phyloP scores from a whole-genome alignment of 64 coral and sea anemone genomes.

The Cladopsammia gracilis region DNA sequence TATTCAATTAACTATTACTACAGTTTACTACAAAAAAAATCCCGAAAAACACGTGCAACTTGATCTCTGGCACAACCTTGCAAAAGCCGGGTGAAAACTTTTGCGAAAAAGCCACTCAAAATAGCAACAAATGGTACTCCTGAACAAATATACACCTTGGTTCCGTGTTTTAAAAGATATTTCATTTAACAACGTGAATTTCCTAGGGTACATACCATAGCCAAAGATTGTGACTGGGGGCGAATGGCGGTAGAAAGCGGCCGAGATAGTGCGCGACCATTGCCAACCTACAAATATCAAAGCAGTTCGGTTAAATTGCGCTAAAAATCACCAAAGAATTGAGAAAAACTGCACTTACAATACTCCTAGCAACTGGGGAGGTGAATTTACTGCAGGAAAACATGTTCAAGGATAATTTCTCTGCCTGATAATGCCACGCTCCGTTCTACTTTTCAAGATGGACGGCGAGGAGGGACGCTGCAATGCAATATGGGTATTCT shows the following conservation, averaged over 20 bases:
- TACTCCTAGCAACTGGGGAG: constrained; percentile 78
- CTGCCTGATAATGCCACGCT: constrained; percentile 21
- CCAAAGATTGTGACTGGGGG: constrained; percentile 88
- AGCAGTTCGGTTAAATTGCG: constrained; percentile 8
- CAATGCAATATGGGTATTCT: constrained; percentile 70
- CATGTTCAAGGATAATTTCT: constrained; percentile 71
- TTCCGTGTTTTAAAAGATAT: background rate
- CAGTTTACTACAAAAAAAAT: background rate
- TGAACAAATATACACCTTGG: background rate
- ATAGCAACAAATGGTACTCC: background rate
- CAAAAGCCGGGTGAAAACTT: constrained; percentile 2
- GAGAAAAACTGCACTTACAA: constrained; percentile 63
- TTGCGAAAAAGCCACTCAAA: background rate
- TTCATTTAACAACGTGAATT: background rate
- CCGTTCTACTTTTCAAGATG: constrained; percentile 86
- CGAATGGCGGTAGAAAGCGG: constrained; percentile 85
- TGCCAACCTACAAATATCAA: constrained; percentile 78
- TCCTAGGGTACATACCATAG: constrained; percentile 74
- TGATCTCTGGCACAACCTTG: background rate
- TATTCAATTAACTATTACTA: background rate
- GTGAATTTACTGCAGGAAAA: constrained; percentile 96
- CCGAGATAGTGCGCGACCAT: constrained; percentile 84
- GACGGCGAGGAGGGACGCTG: constrained; percentile 74
- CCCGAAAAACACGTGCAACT: constrained; percentile 20
- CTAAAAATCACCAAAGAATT: background rate